These are phyloP conservation scores for Penaeus chinensis DNA, from an alignment of 1,140 invertebrate species.

Conservation along the genomic window DNA sequence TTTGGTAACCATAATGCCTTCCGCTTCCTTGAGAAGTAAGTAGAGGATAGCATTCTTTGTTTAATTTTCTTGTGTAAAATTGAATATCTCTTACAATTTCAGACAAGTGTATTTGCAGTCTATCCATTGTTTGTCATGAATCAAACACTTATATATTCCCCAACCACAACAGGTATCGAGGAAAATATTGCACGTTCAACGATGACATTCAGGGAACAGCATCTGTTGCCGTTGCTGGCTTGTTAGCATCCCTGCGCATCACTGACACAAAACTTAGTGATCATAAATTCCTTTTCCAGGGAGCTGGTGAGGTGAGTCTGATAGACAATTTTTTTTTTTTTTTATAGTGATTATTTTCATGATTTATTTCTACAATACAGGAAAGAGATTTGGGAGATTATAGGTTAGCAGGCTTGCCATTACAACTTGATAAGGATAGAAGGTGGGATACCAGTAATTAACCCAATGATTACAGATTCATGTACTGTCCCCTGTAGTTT, in stretches of 20 bases:
- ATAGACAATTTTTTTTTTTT: not conserved
- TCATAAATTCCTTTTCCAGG: constrained; percentile 89
- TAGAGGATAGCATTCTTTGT: not conserved
- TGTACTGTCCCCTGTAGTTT: no score
- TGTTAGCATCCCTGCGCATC: constrained; percentile 84
- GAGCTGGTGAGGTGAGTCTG: constrained; percentile 84
- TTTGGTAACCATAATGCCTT: constrained; percentile 96
- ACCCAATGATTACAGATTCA: no score
- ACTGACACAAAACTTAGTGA: constrained; percentile 83
- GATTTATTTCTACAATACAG: no score
- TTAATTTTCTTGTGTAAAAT: not conserved
- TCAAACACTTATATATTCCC: constrained; percentile 63
- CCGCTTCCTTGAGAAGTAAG: constrained; percentile 73
- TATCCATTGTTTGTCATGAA: not conserved
- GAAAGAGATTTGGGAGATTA: no score
- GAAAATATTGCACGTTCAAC: constrained; percentile 94
- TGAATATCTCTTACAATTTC: no score
- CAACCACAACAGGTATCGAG: constrained; percentile 81
- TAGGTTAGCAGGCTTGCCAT: no score
- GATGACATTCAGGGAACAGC: constrained; percentile 98
- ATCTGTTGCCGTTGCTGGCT: constrained; percentile 89
- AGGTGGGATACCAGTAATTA: no score
- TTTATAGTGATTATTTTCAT: not conserved
- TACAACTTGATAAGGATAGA: no score
- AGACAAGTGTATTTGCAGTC: not conserved